These are phyloP conservation scores for Torymus tubicola DNA, from an alignment of 2,888 invertebrate species.

Conservation along the genomic window DNA sequence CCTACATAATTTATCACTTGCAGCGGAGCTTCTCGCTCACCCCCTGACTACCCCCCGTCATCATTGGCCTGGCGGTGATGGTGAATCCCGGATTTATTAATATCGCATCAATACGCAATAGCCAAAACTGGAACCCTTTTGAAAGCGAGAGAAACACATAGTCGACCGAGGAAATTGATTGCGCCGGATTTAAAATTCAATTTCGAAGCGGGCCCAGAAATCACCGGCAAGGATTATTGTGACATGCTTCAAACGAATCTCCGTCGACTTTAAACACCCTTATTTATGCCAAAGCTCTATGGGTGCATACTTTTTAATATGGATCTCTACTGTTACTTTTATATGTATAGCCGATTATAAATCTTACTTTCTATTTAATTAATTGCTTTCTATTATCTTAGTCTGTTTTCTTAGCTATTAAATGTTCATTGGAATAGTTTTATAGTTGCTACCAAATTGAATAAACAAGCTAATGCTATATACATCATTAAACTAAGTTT, in stretches of 20 bases:
- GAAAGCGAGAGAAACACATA: background rate
- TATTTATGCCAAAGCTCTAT: constrained; percentile 21
- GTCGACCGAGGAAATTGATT: constrained; percentile 36
- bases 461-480: too few species aligned
- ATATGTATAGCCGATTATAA: background rate
- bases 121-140: constrained; percentile 60
- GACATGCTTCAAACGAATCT: constrained; percentile 30
- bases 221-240: constrained; percentile 46
- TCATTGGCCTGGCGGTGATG: constrained; percentile 31
- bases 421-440: background rate
- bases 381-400: background rate
- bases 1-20: constrained; percentile 60
- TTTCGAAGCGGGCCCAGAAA: constrained; percentile 40
- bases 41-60: background rate
- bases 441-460: background rate
- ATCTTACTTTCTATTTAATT: constrained; percentile 16
- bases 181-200: constrained; percentile 49
- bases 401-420: background rate
- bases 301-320: constrained; percentile 12
- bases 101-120: constrained; percentile 65
- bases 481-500: too few species aligned
- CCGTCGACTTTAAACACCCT: constrained; percentile 7
- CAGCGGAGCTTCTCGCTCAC: constrained; percentile 3
- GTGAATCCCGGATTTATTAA: constrained; percentile 64
- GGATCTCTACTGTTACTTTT: background rate